A percentile compares a stretch with the other conserved stretches of the same genome.
phyloP scores from a whole-genome alignment of 2,888 invertebrate species.

The Oscheius sp. region DNA sequence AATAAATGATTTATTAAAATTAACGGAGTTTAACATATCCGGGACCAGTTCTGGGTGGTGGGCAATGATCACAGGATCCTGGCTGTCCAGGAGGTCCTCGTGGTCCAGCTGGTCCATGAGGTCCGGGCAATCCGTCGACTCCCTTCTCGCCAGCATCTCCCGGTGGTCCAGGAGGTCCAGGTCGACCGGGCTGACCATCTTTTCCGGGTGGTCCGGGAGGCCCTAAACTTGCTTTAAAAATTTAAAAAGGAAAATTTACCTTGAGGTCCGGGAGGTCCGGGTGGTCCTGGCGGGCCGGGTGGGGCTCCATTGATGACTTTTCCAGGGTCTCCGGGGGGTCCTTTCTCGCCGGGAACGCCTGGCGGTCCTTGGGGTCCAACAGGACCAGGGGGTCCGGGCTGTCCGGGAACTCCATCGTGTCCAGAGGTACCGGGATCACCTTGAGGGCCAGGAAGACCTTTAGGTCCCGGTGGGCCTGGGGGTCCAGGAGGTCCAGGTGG shows the following conservation, averaged over 20 bases:
- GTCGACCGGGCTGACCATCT: conserved; percentile 62
- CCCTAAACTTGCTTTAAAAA: conserved; percentile 48
- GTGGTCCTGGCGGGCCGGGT: conserved; percentile 66
- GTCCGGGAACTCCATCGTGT: conserved; percentile 63
- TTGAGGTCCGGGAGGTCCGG: conserved; percentile 60
- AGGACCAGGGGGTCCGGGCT: conserved; percentile 68
- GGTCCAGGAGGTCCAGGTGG: conserved; percentile 62
- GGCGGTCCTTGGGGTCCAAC: conserved; percentile 71
- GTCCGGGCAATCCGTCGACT: conserved; percentile 75
- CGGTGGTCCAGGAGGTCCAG: conserved; percentile 67
- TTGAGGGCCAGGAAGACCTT: conserved; percentile 68
- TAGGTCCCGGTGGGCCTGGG: conserved; percentile 61
- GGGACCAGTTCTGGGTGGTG: conserved; percentile 69
- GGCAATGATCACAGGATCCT: conserved; percentile 72
- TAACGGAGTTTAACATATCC: conserved; percentile 57
- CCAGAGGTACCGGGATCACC: conserved; percentile 64
- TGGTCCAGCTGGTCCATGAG: conserved; percentile 58
- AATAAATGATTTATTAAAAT: conserved; percentile 13
- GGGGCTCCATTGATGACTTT: conserved; percentile 63
- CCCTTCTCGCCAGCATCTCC: conserved; percentile 70
- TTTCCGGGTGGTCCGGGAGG: conserved; percentile 65
- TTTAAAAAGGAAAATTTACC: conserved; percentile 20
- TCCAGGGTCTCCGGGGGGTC: conserved; percentile 73
- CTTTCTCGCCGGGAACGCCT: conserved; percentile 71
- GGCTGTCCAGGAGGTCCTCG: conserved; percentile 62